Evolutionary conservation across 2,888 invertebrate species (phyloP).

Genomic region (Anagyrus pseudococci): DNA sequence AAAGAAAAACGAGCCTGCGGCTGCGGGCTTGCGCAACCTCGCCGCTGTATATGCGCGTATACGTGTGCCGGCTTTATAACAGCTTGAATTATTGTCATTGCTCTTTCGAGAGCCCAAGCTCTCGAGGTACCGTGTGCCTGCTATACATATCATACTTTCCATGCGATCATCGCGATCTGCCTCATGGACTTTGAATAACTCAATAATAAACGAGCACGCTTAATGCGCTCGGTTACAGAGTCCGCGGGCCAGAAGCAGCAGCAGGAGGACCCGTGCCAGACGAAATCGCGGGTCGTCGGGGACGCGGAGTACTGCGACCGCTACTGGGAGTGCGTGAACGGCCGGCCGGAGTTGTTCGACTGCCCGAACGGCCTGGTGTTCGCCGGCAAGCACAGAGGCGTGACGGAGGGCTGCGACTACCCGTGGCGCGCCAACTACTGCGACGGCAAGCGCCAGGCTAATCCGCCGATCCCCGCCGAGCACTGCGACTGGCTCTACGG

Average conservation of each 20-base stretch:
- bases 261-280: conserved; percentile 83
- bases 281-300: conserved; percentile 76
- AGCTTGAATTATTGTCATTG: too few species aligned
- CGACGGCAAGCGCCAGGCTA: conserved; percentile 80
- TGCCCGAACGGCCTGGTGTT: conserved; percentile 91
- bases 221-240: conserved; percentile 46
- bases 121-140: too few species aligned
- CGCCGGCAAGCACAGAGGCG: conserved; percentile 86
- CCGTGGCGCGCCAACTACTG: conserved; percentile 90
- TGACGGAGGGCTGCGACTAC: conserved; percentile 89
- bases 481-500: conserved; percentile 94
- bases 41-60: too few species aligned
- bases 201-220: too few species aligned
- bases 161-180: too few species aligned
- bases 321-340: conserved; percentile 88
- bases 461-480: conserved; percentile 82
- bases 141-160: too few species aligned
- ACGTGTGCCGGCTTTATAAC: too few species aligned
- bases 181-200: too few species aligned
- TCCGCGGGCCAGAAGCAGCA: conserved; percentile 54
- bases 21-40: too few species aligned
- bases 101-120: too few species aligned
- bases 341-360: conserved; percentile 83
- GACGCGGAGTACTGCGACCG: conserved; percentile 84
- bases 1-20: too few species aligned